phyloP scores from a whole-genome alignment of 2,888 invertebrate species.

The Endomychus coccineus region DNA sequence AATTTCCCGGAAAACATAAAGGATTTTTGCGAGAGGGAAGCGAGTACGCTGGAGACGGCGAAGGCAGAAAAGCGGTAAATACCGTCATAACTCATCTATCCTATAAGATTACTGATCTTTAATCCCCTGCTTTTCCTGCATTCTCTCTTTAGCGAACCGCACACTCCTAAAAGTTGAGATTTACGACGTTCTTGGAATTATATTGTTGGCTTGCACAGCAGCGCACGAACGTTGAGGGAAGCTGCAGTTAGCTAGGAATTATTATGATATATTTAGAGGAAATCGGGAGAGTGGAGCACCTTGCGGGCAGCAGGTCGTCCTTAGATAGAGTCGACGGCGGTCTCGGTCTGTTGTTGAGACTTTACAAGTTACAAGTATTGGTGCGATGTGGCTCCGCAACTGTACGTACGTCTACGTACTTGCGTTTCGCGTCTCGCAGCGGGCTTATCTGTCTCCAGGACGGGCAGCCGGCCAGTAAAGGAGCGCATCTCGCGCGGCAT shows the following conservation, averaged over 20 bases:
- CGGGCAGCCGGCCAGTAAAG: constrained; percentile 29
- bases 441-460: too few relatives aligned
- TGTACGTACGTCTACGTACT: too few relatives aligned
- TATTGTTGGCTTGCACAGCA: constrained; percentile 52
- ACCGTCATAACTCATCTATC: constrained; percentile 60
- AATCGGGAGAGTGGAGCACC: too few relatives aligned
- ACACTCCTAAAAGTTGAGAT: constrained; percentile 62
- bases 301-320: constrained; percentile 14
- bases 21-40: constrained; percentile 42
- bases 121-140: constrained; percentile 56
- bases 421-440: too few relatives aligned
- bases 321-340: constrained; percentile 15
- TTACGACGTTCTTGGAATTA: constrained; percentile 61
- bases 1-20: constrained; percentile 45
- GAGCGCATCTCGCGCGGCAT: constrained; percentile 38
- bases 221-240: constrained; percentile 34
- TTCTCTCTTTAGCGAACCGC: constrained; percentile 46
- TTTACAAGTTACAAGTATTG: too few relatives aligned
- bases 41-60: constrained; percentile 32
- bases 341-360: too few relatives aligned
- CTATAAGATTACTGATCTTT: constrained; percentile 69
- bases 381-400: too few relatives aligned
- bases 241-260: constrained; percentile 46
- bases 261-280: constrained; percentile 47
- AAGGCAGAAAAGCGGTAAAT: constrained; percentile 43